Conservation (phyloP, 2,888 invertebrate genomes). For the Aphidius colemani region DNA sequence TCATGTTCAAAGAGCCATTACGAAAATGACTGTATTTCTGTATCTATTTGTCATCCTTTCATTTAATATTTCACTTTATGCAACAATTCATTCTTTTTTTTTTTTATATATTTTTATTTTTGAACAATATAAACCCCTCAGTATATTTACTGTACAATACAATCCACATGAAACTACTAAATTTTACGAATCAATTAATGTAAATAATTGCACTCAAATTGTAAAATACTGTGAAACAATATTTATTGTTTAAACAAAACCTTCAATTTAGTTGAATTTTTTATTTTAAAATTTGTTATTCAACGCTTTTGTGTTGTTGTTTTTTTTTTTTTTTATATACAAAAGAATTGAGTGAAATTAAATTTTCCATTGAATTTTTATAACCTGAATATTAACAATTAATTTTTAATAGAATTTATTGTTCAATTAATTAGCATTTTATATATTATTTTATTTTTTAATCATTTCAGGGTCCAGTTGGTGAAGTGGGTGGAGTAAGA, state of each 20-base stretch:
- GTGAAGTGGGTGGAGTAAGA: slow-evolving; percentile 59
- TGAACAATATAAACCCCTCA: background rate
- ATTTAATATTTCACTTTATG: too few relatives aligned
- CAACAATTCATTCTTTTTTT: slow-evolving; percentile 7
- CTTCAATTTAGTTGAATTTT: too few relatives aligned
- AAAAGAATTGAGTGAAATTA: background rate
- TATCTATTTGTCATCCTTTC: slow-evolving; percentile 15
- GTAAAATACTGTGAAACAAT: background rate
- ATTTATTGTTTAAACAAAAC: background rate
- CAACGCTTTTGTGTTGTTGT: background rate
- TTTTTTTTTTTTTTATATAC: background rate
- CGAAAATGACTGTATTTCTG: slow-evolving; percentile 51
- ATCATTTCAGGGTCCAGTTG: slow-evolving; percentile 56
- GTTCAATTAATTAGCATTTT: too few relatives aligned
- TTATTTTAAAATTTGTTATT: too few relatives aligned
- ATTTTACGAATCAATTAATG: slow-evolving; percentile 51
- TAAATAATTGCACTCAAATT: slow-evolving; percentile 44
- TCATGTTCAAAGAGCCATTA: slow-evolving; percentile 54
- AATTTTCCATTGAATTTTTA: background rate
- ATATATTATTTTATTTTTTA: slow-evolving; percentile 20
- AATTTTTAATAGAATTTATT: too few relatives aligned
- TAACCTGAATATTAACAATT: background rate
- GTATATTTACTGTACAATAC: slow-evolving; percentile 26
- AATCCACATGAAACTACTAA: slow-evolving; percentile 45
- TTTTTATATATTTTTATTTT: slow-evolving; percentile 24